These are phyloP conservation scores for Oceanites oceanicus DNA, from an alignment of 2,113 vertebrate genomes.

Conservation along the genomic window DNA sequence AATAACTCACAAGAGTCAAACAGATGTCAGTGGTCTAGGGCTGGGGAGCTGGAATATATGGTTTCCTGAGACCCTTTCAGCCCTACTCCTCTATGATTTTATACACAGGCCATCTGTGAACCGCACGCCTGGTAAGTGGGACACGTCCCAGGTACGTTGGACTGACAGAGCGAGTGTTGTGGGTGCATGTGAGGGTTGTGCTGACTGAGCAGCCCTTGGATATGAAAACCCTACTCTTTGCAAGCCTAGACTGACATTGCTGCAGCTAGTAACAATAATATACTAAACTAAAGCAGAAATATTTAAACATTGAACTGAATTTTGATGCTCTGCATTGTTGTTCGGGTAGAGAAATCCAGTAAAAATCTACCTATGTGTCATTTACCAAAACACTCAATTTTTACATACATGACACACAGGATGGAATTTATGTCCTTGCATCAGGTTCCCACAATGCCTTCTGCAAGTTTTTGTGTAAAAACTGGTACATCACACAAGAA, in stretches of 20 bases:
- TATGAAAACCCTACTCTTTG: not conserved
- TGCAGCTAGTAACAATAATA: not conserved
- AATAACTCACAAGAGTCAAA: not conserved
- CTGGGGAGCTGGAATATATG: not conserved
- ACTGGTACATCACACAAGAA: not conserved
- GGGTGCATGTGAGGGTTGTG: not conserved
- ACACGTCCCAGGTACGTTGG: rapidly evolving
- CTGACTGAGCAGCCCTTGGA: not conserved
- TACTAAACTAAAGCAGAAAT: not conserved
- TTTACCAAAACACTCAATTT: not conserved
- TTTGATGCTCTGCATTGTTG: not conserved
- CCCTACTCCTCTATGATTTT: not conserved
- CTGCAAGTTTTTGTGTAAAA: not conserved
- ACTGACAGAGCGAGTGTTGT: not conserved
- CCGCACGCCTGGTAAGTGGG: not conserved
- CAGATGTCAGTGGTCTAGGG: rapidly evolving
- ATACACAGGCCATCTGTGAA: not conserved
- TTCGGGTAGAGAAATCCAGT: not conserved
- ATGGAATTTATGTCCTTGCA: not conserved
- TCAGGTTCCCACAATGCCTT: not conserved
- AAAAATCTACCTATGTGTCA: not conserved
- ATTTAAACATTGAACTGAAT: not conserved
- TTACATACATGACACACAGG: not conserved
- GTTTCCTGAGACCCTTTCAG: not conserved
- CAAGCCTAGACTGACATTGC: not conserved